phyloP scores from a whole-genome alignment of 2,113 vertebrate genomes.

The Sinosuthora webbiana region DNA sequence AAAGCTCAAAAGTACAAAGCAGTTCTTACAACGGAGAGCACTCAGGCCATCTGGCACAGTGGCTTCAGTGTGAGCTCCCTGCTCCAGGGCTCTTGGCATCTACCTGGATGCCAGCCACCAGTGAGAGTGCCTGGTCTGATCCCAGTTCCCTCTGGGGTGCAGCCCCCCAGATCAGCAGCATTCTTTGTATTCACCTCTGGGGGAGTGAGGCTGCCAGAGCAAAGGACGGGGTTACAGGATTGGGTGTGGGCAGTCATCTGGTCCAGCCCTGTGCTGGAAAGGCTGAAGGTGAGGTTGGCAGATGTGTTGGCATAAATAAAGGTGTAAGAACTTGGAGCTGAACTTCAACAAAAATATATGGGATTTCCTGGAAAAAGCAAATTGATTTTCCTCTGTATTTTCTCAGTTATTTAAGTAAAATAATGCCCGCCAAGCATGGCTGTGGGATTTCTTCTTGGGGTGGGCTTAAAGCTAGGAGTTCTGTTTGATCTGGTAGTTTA shows the following conservation, averaged over 20 bases:
- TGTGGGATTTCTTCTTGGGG: background rate
- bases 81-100: background rate
- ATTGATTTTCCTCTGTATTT: background rate
- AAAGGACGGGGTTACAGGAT: background rate
- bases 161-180: background rate
- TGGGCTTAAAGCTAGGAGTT: background rate
- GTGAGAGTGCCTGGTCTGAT: background rate
- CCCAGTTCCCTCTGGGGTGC: background rate
- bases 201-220: background rate
- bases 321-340: background rate
- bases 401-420: background rate
- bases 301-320: background rate
- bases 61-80: background rate
- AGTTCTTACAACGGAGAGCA: constrained; percentile 10
- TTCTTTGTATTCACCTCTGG: background rate
- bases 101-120: background rate
- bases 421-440: background rate
- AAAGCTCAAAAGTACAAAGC: constrained; percentile 53
- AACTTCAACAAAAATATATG: background rate
- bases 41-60: constrained; percentile 35
- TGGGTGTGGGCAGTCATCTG: background rate
- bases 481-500: background rate
- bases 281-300: background rate
- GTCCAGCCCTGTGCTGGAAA: background rate
- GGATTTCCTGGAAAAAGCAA: background rate